Evolutionary conservation across 2,888 invertebrate genomes (phyloP).

Genomic region (Andrena dorsata): DNA sequence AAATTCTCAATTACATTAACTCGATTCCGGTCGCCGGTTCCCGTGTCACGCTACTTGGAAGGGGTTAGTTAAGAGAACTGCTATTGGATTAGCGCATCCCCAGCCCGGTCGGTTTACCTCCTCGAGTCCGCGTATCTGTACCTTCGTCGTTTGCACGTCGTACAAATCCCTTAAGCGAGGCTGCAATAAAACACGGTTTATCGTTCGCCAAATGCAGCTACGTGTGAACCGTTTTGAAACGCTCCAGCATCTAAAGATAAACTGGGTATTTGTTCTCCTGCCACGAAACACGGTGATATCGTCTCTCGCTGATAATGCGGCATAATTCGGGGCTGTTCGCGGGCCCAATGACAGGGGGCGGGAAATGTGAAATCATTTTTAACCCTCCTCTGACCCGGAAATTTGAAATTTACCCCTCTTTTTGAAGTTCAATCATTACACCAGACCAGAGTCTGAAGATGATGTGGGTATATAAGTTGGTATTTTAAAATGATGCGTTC

Average conservation of each 20-base stretch:
- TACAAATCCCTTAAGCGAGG: slow-evolving; percentile 81
- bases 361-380: slow-evolving; percentile 13
- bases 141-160: slow-evolving; percentile 81
- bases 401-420: too few relatives aligned
- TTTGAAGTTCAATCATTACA: too few relatives aligned
- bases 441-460: too few relatives aligned
- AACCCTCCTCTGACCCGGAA: neutral
- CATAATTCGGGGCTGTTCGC: slow-evolving; percentile 26
- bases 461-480: too few relatives aligned
- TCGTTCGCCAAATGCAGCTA: slow-evolving; percentile 74
- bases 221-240: slow-evolving; percentile 64
- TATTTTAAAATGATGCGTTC: neutral
- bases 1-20: slow-evolving; percentile 83
- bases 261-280: slow-evolving; percentile 51
- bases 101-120: slow-evolving; percentile 74
- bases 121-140: slow-evolving; percentile 74
- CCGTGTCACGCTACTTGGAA: slow-evolving; percentile 76
- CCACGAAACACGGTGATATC: slow-evolving; percentile 28
- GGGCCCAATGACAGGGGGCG: neutral
- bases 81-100: slow-evolving; percentile 75
- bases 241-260: slow-evolving; percentile 49
- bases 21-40: slow-evolving; percentile 77
- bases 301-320: slow-evolving; percentile 20
- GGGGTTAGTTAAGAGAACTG: slow-evolving; percentile 82
- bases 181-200: slow-evolving; percentile 80